Evolutionary conservation across 2,888 invertebrate species (phyloP).

Genomic region (Calephelis perditalis): DNA sequence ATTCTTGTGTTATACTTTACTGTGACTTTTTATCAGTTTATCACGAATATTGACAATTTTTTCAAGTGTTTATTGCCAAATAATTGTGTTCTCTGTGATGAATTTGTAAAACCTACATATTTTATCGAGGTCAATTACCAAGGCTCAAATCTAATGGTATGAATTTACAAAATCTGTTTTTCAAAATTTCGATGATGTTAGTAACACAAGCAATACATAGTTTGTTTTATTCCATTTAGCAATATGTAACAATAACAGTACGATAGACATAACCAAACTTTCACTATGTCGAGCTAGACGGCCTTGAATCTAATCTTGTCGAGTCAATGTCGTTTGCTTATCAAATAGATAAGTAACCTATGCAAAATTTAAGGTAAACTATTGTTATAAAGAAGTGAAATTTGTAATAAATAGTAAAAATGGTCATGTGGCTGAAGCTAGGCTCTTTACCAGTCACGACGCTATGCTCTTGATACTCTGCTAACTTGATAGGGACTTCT

Average conservation of each 20-base stretch:
- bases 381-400: background rate
- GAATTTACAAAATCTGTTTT: constrained; percentile 22
- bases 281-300: constrained; percentile 58
- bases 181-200: background rate
- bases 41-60: constrained; percentile 12
- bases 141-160: constrained; percentile 48
- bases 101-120: constrained; percentile 29
- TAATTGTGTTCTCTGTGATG: constrained; percentile 26
- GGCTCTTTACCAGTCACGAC: no score
- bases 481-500: no score
- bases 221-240: no score
- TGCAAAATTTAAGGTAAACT: constrained; percentile 1
- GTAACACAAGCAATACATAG: no score
- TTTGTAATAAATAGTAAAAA: background rate
- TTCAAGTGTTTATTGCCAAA: constrained; percentile 21
- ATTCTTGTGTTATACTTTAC: constrained; percentile 10
- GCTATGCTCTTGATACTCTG: no score
- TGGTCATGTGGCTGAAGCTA: no score
- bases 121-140: constrained; percentile 33
- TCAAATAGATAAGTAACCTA: constrained; percentile 40
- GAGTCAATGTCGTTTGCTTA: constrained; percentile 69
- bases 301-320: constrained; percentile 76
- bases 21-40: constrained; percentile 10
- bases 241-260: background rate
- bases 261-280: constrained; percentile 59